Base-by-base conservation (phyloP, 2,888 invertebrate genomes). In the Elmis aenea region DNA sequence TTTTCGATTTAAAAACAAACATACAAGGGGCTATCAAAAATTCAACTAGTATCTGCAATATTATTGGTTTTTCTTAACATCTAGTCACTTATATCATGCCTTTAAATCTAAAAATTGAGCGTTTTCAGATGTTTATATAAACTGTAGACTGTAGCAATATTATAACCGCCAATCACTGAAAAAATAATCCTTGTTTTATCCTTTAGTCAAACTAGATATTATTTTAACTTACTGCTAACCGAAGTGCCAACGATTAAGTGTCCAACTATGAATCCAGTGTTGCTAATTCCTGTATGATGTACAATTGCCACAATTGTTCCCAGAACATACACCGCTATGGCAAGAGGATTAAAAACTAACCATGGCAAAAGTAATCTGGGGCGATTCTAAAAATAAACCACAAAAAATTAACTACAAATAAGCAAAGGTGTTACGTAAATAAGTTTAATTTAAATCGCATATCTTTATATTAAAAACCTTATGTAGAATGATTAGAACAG, bases 71-170 rank as follows among this genome's bases (percentile, higher is more conserved):
- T n/a, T n/a, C n/a, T n/a, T n/a, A n/a, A n/a, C n/a, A n/a, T n/a
- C n/a, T n/a, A n/a, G n/a, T n/a, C n/a, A n/a, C n/a, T n/a, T n/a
- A n/a, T n/a, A n/a, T n/a, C n/a, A n/a, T n/a, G n/a, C n/a, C n/a
- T n/a, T n/a, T n/a, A n/a, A n/a, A n/a, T n/a, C 42, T 59, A 66
- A 48, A 66, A 66, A 43, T 66, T 66, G 11, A 66, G 50, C 23
- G 60, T 61, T 43, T 54, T 61, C 36, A 65, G 44, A 33, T 64
- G 59, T 36, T 56, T 59, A 51, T 59, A 63, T 42, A 54, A 58
- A 35, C 57, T 61, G 45, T 59, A 52, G 3, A 66, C 66, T 2
- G 55, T 54, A 3, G 61, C 38, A 9, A 61, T 52, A 36, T 62
- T 59, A 48, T 63, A 66, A 13, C 46, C 46, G 9, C 60, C 58